Base-by-base conservation (phyloP, 2,888 invertebrate genomes). In the Tryphoninae sp. region DNA sequence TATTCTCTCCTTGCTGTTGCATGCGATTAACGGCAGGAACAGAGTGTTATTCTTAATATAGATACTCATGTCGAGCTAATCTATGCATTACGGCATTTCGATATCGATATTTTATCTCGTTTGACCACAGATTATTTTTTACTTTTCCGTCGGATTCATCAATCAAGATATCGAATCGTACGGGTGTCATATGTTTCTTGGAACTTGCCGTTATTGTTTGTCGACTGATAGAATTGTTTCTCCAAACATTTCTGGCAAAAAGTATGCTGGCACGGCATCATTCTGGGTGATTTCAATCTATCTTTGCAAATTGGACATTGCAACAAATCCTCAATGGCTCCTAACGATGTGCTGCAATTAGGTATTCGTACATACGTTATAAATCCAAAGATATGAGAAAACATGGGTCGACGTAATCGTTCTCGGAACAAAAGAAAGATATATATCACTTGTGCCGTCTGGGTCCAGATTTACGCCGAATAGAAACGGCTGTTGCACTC, bases 221-320 rank as follows among this genome's bases (percentile, higher is more conserved):
- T 78, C 26, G 81, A 55, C 1, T 51, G 42, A 2, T 90, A 91
- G 55, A 92, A 90, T 85, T 93, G 93, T 62, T 92, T 93, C 81
- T 93, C 92, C 40, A 95, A 91, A 85, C 95, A 95, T 1, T 92
- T 91, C 77, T 93, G 90, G 82, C 95, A 95, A 89, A 95, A 95
- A 0, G 95, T 95, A 87, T 95, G 95, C 85, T 95, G 95, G 86
- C 95, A 95, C 0, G 94, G 93, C 85, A 95, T 90, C 94, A 95
- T 95, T 89, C 94, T 94, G 0, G 95, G 94, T 59, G 93, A 93
- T 83, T 92, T 92, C 6, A 95, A 90, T 33, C 93, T 92, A 83
- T 94, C 94, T 81, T 94, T 89, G 80, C 95, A 95, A 45, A 95
- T 90, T 1, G 94, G 92, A 86, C 95, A 95, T 90, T 94, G 94